Percentiles rank a stretch among this genome's conserved stretches.
Conservation (phyloP, 2,113 vertebrate species). For the Phalacrocorax brasilianus region DNA sequence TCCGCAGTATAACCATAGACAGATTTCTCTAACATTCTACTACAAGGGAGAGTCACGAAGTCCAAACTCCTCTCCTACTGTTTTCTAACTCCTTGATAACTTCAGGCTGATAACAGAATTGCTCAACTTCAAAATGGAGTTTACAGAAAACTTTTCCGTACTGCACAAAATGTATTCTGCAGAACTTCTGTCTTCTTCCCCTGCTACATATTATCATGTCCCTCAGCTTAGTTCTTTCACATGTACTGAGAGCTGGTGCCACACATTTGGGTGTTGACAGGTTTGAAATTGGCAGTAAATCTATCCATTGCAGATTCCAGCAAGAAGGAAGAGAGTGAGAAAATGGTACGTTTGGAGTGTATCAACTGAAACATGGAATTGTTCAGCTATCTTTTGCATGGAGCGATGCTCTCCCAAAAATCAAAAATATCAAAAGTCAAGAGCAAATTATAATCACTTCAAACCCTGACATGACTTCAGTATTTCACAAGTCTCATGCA, state of each 20-base stretch:
- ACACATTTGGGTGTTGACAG: slow-evolving; percentile 47
- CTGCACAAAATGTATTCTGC: background rate
- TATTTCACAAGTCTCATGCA: background rate
- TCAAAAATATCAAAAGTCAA: background rate
- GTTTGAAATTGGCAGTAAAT: slow-evolving; percentile 38
- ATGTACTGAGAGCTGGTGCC: slow-evolving; percentile 35
- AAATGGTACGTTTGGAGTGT: background rate
- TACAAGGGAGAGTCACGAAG: background rate
- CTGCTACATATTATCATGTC: background rate
- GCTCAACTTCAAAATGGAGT: slow-evolving; percentile 24
- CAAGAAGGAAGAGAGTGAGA: slow-evolving; percentile 12
- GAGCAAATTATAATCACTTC: background rate
- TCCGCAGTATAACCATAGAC: background rate
- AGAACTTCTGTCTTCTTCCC: background rate
- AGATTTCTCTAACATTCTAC: background rate
- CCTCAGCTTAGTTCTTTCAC: slow-evolving; percentile 30
- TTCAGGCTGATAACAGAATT: slow-evolving; percentile 11
- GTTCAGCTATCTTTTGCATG: background rate
- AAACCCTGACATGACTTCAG: background rate
- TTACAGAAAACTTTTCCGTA: slow-evolving; percentile 4
- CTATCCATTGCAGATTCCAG: background rate
- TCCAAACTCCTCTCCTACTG: background rate
- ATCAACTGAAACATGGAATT: background rate
- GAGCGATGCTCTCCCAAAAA: background rate
- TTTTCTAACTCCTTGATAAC: background rate